Evolutionary conservation across 2,888 invertebrate species (phyloP).

Genomic region (Priocnemis perturbator): DNA sequence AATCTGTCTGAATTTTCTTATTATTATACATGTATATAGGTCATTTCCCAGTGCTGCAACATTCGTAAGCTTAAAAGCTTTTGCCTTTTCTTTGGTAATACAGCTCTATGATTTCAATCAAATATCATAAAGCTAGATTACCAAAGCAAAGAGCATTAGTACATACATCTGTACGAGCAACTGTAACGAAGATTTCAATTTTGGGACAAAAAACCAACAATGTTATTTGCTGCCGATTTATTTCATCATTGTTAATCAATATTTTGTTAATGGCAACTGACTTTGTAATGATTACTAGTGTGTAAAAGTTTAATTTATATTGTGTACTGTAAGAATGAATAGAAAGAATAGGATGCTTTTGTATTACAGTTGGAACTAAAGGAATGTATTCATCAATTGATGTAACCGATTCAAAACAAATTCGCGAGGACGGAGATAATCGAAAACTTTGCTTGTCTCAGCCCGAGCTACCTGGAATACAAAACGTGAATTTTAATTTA

Average conservation of each 20-base stretch:
- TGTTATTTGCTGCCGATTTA: neutral
- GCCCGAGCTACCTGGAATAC: conserved; percentile 67
- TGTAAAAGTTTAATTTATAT: too few species aligned
- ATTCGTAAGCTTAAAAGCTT: conserved; percentile 60
- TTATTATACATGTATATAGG: neutral
- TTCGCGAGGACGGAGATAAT: conserved; percentile 47
- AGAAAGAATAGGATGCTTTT: conserved; percentile 2
- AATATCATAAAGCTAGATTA: conserved; percentile 95
- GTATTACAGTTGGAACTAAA: neutral
- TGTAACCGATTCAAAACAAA: conserved; percentile 23
- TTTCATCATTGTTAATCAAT: neutral
- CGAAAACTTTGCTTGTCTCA: conserved; percentile 72
- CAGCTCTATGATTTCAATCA: conserved; percentile 86
- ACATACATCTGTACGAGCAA: conserved; percentile 50
- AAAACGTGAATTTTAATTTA: conserved; percentile 60
- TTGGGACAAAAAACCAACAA: neutral
- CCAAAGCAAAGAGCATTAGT: conserved; percentile 86
- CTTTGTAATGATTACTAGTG: too few species aligned
- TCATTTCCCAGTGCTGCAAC: neutral
- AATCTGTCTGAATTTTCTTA: neutral
- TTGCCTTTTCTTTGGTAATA: conserved; percentile 90
- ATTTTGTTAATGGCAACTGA: neutral
- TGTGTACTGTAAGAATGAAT: neutral
- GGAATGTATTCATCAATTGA: neutral
- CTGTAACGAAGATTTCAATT: conserved; percentile 6